A percentile compares a stretch with the other conserved stretches of the same genome.
phyloP scores from a whole-genome alignment of 2,113 vertebrate genomes.

The Caretta caretta region DNA sequence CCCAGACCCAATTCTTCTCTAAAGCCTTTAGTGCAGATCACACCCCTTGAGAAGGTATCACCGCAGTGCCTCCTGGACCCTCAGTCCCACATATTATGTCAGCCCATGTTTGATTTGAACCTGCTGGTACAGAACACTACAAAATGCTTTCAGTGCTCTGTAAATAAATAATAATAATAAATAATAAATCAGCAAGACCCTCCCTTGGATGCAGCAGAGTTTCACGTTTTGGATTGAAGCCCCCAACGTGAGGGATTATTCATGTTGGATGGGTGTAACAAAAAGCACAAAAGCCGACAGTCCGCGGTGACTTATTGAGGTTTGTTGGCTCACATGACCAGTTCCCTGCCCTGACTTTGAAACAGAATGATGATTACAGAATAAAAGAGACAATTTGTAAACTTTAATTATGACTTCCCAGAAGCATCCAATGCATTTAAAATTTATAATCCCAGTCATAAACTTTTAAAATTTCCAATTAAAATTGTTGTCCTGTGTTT shows the following conservation, averaged over 20 bases:
- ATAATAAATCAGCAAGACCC: background rate
- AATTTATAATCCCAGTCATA: background rate
- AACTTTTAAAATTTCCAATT: conserved; percentile 15
- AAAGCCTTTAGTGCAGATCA: background rate
- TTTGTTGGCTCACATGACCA: background rate
- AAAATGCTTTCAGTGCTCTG: background rate
- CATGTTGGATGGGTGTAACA: background rate
- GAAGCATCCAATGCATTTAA: background rate
- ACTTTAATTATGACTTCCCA: background rate
- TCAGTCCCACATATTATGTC: background rate
- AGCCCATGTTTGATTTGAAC: accelerated
- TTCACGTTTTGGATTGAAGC: background rate
- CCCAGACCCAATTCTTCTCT: background rate
- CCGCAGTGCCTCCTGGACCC: background rate
- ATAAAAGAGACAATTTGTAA: background rate
- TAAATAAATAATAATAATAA: background rate
- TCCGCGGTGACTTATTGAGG: background rate
- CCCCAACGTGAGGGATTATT: background rate
- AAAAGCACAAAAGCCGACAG: background rate
- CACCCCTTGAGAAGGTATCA: background rate
- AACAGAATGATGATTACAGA: background rate
- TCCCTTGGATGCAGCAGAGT: background rate
- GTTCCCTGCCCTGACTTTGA: background rate
- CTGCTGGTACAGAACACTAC: background rate
- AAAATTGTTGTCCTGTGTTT: conserved; percentile 10